Evolutionary conservation across 2,113 vertebrate species (phyloP), one percentile per base, ranked within the genome.

Genomic region (Thalassoma bifasciatum): DNA sequence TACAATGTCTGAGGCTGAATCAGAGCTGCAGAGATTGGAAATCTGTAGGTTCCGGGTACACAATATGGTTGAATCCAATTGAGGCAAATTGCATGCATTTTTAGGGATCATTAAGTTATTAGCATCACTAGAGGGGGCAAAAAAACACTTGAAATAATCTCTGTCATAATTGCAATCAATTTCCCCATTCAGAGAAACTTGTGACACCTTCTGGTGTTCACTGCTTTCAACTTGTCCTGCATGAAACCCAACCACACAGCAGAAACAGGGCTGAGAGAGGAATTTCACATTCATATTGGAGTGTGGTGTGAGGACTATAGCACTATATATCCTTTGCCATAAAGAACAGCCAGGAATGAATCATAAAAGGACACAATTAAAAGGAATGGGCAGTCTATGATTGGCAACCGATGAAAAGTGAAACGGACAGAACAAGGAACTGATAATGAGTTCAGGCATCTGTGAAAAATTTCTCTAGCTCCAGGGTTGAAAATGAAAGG

Each of bases 31-130:
- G 77, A 66, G 79, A 92, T 89, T 77, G 92, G 83, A 92, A 93
- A 93, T 91, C 83, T 83, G 58, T 90, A 59, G 68, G 76, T 85
- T 65, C 75, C 83, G 84, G 82, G 76, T 66, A 75, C 85, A 87
- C 75, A 84, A 84, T 88, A 88, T 76, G 66, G 84, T 88, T 90
- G 51, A 89, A 88, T 77, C 80, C 86, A 91, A 88, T 90, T 62
- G 82, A 82, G 86, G 90, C 16, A 93, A 92, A 93, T 91, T 89
- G 82, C 86, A 61, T 88, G 89, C 85, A 90, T 91, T 88, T 91
- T 89, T 86, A 75, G 82, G 73, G 81, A 89, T 88, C 88, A 90
- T 92, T 93, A 89, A 85, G 92, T 88, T 90, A 91, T 93, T 91
- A 92, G 79, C 91, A 79, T 88, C 90, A 88, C 92, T 79, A 83